Evolutionary conservation across 2,888 invertebrate genomes (phyloP).

Genomic region (Epinotia ramella): DNA sequence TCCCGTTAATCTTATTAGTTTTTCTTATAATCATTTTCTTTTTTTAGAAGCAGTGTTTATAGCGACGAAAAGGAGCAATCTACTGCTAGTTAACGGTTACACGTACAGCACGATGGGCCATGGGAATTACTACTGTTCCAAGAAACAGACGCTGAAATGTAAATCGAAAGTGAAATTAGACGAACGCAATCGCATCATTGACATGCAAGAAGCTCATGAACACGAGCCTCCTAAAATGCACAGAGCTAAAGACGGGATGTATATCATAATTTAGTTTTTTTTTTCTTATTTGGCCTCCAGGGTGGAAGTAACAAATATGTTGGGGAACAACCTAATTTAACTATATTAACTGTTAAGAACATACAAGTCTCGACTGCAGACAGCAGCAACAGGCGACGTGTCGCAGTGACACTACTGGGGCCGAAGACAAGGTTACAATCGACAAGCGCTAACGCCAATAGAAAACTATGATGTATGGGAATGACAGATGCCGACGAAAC

Average conservation of each 20-base stretch:
- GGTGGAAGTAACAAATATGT: no score
- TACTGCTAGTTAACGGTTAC: slow-evolving; percentile 17
- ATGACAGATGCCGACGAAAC: no score
- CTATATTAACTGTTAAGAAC: no score
- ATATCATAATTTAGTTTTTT: background rate
- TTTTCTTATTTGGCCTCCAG: no score
- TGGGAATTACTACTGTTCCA: slow-evolving; percentile 16
- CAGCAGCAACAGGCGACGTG: no score
- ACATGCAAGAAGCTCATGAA: slow-evolving; percentile 3
- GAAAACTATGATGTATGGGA: no score
- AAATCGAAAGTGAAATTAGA: slow-evolving; percentile 29
- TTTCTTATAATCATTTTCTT: background rate
- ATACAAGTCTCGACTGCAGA: no score
- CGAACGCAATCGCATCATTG: background rate
- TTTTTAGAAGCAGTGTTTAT: slow-evolving; percentile 25
- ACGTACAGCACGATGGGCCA: slow-evolving; percentile 13
- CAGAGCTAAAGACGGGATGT: background rate
- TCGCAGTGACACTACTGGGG: no score
- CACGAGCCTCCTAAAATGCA: slow-evolving; percentile 3
- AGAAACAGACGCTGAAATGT: slow-evolving; percentile 12
- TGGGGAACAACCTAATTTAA: no score
- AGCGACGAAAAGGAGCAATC: slow-evolving; percentile 5
- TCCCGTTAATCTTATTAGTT: background rate
- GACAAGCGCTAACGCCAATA: no score
- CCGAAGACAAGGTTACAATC: no score